A percentile compares a stretch with the other conserved stretches of the same genome.
Conservation (phyloP, 2,113 vertebrate species). For the Coregonus clupeaformis region DNA sequence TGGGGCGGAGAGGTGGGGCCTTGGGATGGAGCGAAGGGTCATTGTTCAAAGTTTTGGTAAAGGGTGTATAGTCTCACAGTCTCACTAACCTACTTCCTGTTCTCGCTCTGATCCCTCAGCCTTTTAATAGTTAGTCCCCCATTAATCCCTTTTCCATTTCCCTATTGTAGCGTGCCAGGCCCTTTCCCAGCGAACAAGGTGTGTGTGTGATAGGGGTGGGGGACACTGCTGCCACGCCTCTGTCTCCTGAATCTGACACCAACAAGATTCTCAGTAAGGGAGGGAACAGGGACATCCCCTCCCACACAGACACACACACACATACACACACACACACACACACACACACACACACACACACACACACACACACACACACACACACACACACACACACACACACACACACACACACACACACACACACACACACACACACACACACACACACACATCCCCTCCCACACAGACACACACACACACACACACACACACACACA, state of each 20-base stretch:
- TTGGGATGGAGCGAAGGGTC: background rate
- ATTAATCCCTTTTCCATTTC: conserved; percentile 7
- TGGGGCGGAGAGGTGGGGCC: background rate
- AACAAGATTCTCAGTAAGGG: conserved; percentile 42
- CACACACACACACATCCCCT: conserved; percentile 46
- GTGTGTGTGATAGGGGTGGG: background rate
- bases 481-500: conserved; percentile 47
- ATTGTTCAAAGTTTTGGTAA: conserved; percentile 39
- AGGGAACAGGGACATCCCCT: conserved; percentile 45
- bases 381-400: background rate
- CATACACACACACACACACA: conserved; percentile 14
- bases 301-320: conserved; percentile 34
- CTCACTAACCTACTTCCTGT: conserved; percentile 51
- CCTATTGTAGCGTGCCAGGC: conserved; percentile 46
- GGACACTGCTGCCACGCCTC: conserved; percentile 22
- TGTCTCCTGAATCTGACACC: conserved; percentile 22
- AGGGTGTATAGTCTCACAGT: conserved; percentile 39
- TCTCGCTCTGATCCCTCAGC: conserved; percentile 27
- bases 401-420: background rate
- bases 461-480: conserved; percentile 24
- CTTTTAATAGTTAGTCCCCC: conserved; percentile 27
- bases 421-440: conserved; percentile 18
- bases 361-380: conserved; percentile 42
- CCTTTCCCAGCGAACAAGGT: conserved; percentile 23
- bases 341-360: conserved; percentile 38